Conservation (phyloP, 2,113 vertebrate species). For the Camelus dromedarius region DNA sequence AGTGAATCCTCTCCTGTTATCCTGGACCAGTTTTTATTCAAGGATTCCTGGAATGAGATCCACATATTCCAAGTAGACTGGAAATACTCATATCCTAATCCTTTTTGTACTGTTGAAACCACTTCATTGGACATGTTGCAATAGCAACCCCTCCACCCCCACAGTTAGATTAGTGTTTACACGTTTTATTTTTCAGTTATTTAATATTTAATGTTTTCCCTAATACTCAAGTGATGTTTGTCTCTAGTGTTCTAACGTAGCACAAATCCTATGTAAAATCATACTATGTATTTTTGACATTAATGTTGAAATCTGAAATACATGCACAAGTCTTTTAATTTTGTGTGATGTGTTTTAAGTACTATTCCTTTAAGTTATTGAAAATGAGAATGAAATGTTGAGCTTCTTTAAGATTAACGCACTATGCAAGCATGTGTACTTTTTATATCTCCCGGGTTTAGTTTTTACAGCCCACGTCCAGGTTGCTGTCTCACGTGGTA, state of each 20-base stretch:
- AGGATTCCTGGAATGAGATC: conserved; percentile 91
- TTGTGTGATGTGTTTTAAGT: conserved; percentile 89
- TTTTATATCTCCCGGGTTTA: conserved; percentile 56
- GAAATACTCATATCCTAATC: conserved; percentile 93
- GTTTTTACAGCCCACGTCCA: conserved; percentile 57
- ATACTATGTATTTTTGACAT: conserved; percentile 99
- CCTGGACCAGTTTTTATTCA: conserved; percentile 88
- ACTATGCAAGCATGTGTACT: conserved; percentile 88
- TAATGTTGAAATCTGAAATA: conserved; percentile 98
- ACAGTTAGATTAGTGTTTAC: conserved; percentile 98
- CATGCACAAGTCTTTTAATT: conserved; percentile 93
- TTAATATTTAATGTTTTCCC: conserved; percentile 99
- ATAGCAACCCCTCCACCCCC: conserved; percentile 91
- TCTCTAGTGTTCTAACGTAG: conserved; percentile 98
- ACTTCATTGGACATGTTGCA: conserved; percentile 98
- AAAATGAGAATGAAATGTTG: conserved; percentile 85
- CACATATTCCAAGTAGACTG: conserved; percentile 94
- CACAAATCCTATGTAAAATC: conserved; percentile 98
- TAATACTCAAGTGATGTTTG: conserved; percentile 97
- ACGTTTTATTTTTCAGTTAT: conserved; percentile 97
- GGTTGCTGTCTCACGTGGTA: conserved; percentile 18
- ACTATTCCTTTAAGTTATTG: conserved; percentile 88
- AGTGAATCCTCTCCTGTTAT: conserved; percentile 79
- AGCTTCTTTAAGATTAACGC: conserved; percentile 86
- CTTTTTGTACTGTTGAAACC: conserved; percentile 98